phyloP scores from a whole-genome alignment of 2,797 vertebrate species.

The Psittacula derbiana region DNA sequence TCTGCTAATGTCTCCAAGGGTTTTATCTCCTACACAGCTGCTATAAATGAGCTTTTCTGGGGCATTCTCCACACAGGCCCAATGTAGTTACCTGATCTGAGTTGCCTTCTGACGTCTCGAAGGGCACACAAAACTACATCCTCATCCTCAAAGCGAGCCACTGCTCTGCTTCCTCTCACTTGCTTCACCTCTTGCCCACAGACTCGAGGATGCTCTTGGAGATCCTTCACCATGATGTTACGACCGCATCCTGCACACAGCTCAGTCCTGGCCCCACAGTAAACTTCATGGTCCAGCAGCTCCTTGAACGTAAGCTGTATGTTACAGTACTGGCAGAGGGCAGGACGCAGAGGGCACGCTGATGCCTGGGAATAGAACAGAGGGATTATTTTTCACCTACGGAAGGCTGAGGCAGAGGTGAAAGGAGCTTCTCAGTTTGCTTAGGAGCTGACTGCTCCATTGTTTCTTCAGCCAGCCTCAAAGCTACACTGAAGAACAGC shows the following conservation, averaged over 20 bases:
- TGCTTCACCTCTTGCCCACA: constrained; percentile 81
- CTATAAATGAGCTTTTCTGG: constrained; percentile 65
- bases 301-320: constrained; percentile 87
- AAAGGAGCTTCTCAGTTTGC: not conserved
- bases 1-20: constrained; percentile 28
- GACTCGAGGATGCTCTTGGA: constrained; percentile 81
- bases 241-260: constrained; percentile 84
- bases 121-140: constrained; percentile 74
- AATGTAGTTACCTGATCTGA: constrained; percentile 72
- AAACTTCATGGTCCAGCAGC: constrained; percentile 89
- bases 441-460: not conserved
- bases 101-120: constrained; percentile 71
- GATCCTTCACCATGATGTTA: constrained; percentile 88
- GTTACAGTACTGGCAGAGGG: constrained; percentile 90
- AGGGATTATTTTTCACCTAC: not conserved
- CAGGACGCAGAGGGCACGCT: constrained; percentile 85
- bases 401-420: not conserved
- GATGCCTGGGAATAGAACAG: constrained; percentile 30
- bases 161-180: constrained; percentile 67
- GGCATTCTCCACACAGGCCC: constrained; percentile 62
- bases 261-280: constrained; percentile 93
- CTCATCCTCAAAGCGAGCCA: not conserved
- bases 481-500: not conserved
- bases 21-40: constrained; percentile 49
- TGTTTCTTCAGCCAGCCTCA: not conserved